Evolutionary conservation across 2,797 vertebrate genomes (phyloP).

Genomic region (Philypnodon macrostomus): DNA sequence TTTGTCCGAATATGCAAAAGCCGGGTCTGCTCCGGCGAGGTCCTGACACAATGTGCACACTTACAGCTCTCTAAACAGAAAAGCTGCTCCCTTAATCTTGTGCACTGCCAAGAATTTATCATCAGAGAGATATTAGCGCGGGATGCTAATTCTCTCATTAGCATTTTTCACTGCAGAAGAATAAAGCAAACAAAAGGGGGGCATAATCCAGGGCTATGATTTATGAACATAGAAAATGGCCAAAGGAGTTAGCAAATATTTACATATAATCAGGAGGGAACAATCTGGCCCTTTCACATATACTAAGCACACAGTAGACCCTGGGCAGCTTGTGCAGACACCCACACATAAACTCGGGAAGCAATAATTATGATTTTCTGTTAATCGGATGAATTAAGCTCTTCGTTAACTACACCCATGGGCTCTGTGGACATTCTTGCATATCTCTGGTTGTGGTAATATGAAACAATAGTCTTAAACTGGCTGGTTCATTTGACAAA

Average conservation of each 20-base stretch:
- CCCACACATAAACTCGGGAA: conserved; percentile 28
- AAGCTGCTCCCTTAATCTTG: conserved; percentile 32
- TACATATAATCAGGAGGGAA: conserved; percentile 61
- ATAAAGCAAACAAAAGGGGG: conserved; percentile 59
- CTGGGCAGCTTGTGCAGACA: conserved; percentile 25
- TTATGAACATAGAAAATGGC: conserved; percentile 57
- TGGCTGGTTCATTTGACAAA: conserved; percentile 35
- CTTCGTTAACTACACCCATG: conserved; percentile 54
- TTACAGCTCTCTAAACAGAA: conserved; percentile 28
- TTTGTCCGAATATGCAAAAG: conserved; percentile 63
- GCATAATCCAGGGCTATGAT: conserved; percentile 47
- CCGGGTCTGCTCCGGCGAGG: conserved; percentile 40
- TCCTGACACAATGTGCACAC: conserved; percentile 32
- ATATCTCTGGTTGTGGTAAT: conserved; percentile 55
- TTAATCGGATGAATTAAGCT: conserved; percentile 60
- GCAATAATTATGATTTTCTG: conserved; percentile 53
- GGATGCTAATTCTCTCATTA: conserved; percentile 50
- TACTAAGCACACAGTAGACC: conserved; percentile 34
- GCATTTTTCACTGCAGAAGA: conserved; percentile 47
- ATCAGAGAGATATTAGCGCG: conserved; percentile 23
- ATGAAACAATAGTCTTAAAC: conserved; percentile 34
- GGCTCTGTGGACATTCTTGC: conserved; percentile 50
- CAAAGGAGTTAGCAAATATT: conserved; percentile 63
- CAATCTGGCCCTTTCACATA: conserved; percentile 39
- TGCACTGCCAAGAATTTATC: conserved; percentile 42